phyloP scores from a whole-genome alignment of 2,797 vertebrate species.

The Dendrocincla fuliginosa region DNA sequence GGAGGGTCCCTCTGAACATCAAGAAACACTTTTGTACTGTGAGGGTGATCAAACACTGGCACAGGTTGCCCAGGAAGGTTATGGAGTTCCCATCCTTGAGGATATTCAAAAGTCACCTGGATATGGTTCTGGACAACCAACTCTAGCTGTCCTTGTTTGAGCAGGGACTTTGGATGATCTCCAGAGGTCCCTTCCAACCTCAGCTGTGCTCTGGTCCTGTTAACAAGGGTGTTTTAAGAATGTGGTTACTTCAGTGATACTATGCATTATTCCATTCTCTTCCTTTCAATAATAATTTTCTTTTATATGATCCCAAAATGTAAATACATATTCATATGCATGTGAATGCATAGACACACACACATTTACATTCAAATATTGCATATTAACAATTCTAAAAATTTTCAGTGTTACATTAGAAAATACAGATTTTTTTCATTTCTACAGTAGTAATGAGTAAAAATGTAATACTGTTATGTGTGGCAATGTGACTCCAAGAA shows the following conservation, averaged over 20 bases:
- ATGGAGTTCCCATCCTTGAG: not conserved
- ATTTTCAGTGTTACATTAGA: not conserved
- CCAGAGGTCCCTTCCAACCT: not conserved
- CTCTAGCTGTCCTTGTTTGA: not conserved
- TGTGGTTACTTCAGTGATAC: not conserved
- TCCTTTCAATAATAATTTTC: not conserved
- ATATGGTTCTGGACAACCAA: not conserved
- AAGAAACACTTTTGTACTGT: not conserved
- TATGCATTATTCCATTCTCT: not conserved
- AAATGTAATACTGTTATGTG: not conserved
- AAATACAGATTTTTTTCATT: not conserved
- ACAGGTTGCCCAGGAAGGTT: not conserved
- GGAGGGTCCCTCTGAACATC: not conserved
- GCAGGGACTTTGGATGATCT: not conserved
- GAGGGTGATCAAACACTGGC: not conserved
- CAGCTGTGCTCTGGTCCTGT: not conserved
- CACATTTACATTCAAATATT: not conserved
- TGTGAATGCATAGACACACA: not conserved
- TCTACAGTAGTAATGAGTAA: not conserved
- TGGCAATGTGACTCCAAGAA: not conserved
- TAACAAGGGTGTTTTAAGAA: not conserved
- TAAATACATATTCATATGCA: not conserved
- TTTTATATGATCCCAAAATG: not conserved
- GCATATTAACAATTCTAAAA: not conserved
- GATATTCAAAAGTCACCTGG: not conserved